Percentiles rank a stretch among this genome's conserved stretches.
These are phyloP conservation scores for Drosophila formosana DNA, from an alignment of 2,888 invertebrate species.

Conservation along the genomic window DNA sequence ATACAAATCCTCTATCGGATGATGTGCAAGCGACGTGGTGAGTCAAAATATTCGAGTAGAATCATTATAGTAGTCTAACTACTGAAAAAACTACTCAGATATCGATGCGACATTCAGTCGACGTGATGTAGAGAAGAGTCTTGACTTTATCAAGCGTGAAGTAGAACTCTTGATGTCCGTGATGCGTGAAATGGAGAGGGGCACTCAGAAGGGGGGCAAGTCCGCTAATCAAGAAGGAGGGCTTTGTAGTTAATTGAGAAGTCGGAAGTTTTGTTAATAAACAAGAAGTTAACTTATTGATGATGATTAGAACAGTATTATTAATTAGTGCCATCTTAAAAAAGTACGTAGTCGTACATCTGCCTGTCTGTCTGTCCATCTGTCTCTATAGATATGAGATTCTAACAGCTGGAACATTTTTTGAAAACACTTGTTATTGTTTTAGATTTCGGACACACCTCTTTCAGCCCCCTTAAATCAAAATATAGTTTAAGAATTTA, in stretches of 20 bases:
- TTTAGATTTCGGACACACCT: too few relatives aligned
- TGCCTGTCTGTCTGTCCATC: too few relatives aligned
- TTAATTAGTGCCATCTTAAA: too few relatives aligned
- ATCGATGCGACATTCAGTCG: slow-evolving; percentile 24
- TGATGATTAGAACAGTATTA: neutral
- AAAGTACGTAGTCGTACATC: too few relatives aligned
- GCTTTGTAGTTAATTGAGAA: slow-evolving; percentile 27
- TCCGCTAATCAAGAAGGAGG: slow-evolving; percentile 13
- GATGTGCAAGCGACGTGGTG: slow-evolving; percentile 80
- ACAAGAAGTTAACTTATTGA: neutral
- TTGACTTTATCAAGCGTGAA: slow-evolving; percentile 61
- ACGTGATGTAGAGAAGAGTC: slow-evolving; percentile 37
- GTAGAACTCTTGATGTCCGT: slow-evolving; percentile 39
- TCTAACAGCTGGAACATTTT: too few relatives aligned
- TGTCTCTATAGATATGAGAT: too few relatives aligned
- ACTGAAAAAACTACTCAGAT: slow-evolving; percentile 18
- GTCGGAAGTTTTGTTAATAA: slow-evolving; percentile 10
- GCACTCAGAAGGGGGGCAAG: slow-evolving; percentile 38
- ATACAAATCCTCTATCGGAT: slow-evolving; percentile 79
- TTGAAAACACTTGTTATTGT: too few relatives aligned
- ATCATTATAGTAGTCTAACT: too few relatives aligned
- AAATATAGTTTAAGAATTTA: too few relatives aligned
- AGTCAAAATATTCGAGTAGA: slow-evolving; percentile 5
- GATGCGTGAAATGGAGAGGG: slow-evolving; percentile 42
- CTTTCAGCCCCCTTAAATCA: too few relatives aligned